Base-by-base conservation (phyloP, 1,140 invertebrate genomes). In the Aphaenogaster ashmeadi region DNA sequence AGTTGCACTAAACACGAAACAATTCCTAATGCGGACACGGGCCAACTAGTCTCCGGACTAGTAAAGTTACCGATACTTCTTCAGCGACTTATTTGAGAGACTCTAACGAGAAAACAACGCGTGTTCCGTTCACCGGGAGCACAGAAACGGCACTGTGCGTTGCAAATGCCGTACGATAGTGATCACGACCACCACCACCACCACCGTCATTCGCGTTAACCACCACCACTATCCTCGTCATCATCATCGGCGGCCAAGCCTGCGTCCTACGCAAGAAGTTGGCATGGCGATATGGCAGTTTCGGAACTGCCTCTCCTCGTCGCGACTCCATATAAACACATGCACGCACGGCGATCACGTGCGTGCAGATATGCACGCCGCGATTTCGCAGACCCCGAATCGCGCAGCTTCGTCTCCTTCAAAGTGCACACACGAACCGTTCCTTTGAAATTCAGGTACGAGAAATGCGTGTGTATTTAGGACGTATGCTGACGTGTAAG, bases 141-240 rank as follows among this genome's bases (percentile, higher is more conserved):
- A 90, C 91, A 93, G 91, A 93, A 94, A 94, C 92, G 91, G 91
- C 92, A 95, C 94, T 95, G 94, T 92, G 89, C 89, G 89, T 91
- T 88, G 90, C 88, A 91, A 92, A 90, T 86, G 87, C 87, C 86
- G 72, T 60, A 72, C 89, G 90, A 92, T 90, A 86, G 79, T 87
- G 91, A 88, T 90, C 86, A 72, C 87, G 52, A 87, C 75, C 89
- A 89, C 88, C 72, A 80, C 85, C 79, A 89, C 87, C 83, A 75
- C 89, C 62, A 80, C 72, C 89, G 66, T 81, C 87, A 91, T 85
- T 81, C 72, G 66, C 89, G 75, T 85, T 86, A 85, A 86, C 90
- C 71, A 79, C 87, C 81, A 88, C 89, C 60, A 52, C 62, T 64
- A 72, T 87, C 77, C 77, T 81, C 75, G 77, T 89, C 88, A 88